Base-by-base conservation (phyloP, 2,888 invertebrate species). In the Ditylenchus weischeri region DNA sequence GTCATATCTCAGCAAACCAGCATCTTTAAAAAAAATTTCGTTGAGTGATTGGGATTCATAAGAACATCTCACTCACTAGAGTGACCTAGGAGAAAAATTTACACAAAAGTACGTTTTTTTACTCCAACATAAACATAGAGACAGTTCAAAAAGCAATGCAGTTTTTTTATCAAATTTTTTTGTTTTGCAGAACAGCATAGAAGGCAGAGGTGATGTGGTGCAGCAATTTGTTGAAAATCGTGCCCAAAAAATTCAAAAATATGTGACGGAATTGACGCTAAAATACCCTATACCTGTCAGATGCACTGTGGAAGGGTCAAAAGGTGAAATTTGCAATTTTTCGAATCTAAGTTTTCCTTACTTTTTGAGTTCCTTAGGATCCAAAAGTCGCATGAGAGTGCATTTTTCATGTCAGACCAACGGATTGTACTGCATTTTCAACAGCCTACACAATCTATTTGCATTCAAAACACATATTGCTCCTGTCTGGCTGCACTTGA, bases 141-240 rank as follows among this genome's bases (percentile, higher is more conserved):
- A n/a, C n/a, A n/a, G n/a, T n/a, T n/a, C n/a, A n/a, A n/a, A n/a
- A n/a, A n/a, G n/a, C n/a, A n/a, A n/a, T n/a, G n/a, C n/a, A n/a
- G n/a, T 54, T 54, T 5, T 54, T 10, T 15, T 54, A 10, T 13
- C 3, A 15, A 2, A 10, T 6, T 5, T 54, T 18, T 5, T 18
- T 15, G 1, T 54, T 54, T 13, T 15, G 23, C 57, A 54, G 29
- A 54, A 29, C 8, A 29, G 23, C 29, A 29, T 59, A 4, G 36
- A 59, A 38, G 59, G 74, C 29, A 65, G 76, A 19, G 80, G 83
- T 36, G 86, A 86, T 71, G 84, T 85, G 0, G 91, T 94, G 51
- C 92, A 92, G 82, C 92, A 93, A 84, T 94, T 94, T 85, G 93
- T 93, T 84, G 93, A 93, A 84, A 93, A 94, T 84, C 92, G 94